phyloP scores from a whole-genome alignment of 2,797 vertebrate species.

The Chloroceryle amazona region DNA sequence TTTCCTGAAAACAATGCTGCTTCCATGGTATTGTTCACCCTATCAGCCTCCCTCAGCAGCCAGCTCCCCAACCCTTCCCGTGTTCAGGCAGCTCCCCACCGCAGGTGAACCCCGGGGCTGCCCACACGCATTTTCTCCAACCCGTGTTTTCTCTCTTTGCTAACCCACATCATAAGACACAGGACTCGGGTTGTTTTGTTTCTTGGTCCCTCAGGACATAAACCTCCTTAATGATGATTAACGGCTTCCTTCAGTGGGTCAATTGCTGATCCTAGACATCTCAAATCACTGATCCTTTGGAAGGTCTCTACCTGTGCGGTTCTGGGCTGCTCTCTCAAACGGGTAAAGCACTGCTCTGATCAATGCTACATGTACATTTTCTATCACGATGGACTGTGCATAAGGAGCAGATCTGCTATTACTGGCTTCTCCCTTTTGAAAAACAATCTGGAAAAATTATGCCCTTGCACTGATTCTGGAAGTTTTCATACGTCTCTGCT shows the following conservation, averaged over 20 bases:
- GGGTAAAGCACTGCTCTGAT: neutral
- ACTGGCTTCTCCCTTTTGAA: neutral
- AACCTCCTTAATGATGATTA: slow-evolving; percentile 39
- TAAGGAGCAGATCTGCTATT: neutral
- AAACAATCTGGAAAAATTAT: neutral
- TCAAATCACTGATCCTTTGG: neutral
- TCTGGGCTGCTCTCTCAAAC: neutral
- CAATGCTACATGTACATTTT: neutral
- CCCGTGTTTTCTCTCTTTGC: neutral
- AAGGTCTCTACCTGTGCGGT: neutral
- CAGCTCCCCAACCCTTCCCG: neutral
- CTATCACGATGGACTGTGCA: neutral
- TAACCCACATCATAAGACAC: neutral
- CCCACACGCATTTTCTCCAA: neutral
- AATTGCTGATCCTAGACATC: neutral
- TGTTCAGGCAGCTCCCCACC: neutral
- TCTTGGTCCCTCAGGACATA: neutral
- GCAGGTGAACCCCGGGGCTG: neutral
- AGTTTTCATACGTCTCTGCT: neutral
- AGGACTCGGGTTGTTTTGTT: neutral
- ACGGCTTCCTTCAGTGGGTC: slow-evolving; percentile 4
- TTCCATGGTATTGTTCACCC: neutral
- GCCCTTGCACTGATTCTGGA: neutral
- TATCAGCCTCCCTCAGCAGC: slow-evolving; percentile 2
- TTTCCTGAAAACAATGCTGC: slow-evolving; percentile 26